Evolutionary conservation across 2,797 vertebrate genomes (phyloP).

Genomic region (Esox masquinongy): DNA sequence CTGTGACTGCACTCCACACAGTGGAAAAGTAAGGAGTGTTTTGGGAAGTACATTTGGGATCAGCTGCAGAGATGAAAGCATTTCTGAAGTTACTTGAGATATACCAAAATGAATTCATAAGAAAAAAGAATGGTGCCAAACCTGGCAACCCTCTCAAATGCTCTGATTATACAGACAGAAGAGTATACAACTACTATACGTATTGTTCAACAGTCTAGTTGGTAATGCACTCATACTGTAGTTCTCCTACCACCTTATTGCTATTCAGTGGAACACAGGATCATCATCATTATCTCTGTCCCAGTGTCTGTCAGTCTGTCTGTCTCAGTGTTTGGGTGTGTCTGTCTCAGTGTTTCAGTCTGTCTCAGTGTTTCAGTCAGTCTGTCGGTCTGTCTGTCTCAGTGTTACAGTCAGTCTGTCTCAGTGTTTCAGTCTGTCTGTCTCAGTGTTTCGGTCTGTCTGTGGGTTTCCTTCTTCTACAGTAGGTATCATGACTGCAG

Average conservation of each 20-base stretch:
- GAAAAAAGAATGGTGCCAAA: not conserved
- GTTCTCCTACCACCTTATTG: not conserved
- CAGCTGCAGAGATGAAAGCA: slow-evolving; percentile 55
- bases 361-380: slow-evolving; percentile 31
- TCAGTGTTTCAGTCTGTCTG: not conserved
- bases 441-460: not conserved
- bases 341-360: slow-evolving; percentile 5
- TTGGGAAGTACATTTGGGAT: slow-evolving; percentile 27
- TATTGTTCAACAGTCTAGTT: not conserved
- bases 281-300: not conserved
- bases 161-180: not conserved
- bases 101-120: slow-evolving; percentile 35
- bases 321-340: too few species aligned
- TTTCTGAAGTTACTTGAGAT: slow-evolving; percentile 22
- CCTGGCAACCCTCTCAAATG: not conserved
- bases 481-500: not conserved
- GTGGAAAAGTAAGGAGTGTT: slow-evolving; percentile 17
- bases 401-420: slow-evolving; percentile 34
- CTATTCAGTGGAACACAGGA: not conserved
- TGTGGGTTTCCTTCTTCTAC: not conserved
- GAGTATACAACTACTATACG: not conserved
- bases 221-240: not conserved
- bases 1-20: slow-evolving; percentile 8
- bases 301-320: slow-evolving; percentile 20
- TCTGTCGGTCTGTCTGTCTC: slow-evolving; percentile 14